These are phyloP conservation scores for Archegozetes longisetosus DNA, from an alignment of 1,140 invertebrate species.

Conservation along the genomic window DNA sequence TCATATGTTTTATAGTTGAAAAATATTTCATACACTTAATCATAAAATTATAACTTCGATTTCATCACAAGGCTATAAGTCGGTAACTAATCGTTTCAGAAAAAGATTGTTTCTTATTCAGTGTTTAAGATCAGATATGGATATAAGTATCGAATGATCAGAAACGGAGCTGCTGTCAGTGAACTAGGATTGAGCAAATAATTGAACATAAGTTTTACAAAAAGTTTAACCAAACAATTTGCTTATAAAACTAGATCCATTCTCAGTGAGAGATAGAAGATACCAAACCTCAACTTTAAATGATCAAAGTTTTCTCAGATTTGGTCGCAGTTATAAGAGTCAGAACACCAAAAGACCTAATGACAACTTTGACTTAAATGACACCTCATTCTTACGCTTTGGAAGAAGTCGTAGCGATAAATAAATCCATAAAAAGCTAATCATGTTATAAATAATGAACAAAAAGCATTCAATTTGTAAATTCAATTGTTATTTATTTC, in stretches of 20 bases:
- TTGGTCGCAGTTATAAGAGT: slow-evolving; percentile 1
- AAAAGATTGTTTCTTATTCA: not conserved
- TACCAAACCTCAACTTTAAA: not conserved
- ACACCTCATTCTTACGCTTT: slow-evolving; percentile 8
- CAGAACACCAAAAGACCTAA: not conserved
- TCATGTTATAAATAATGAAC: not conserved
- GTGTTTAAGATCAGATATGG: too few relatives aligned
- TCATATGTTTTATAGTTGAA: too few relatives aligned
- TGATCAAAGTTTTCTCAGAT: slow-evolving; percentile 10
- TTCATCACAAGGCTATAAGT: too few relatives aligned
- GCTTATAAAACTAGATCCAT: not conserved
- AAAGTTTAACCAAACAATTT: too few relatives aligned
- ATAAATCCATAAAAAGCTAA: not conserved
- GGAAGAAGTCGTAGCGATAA: not conserved
- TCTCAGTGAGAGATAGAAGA: not conserved
- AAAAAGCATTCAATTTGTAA: not conserved
- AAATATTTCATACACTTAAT: too few relatives aligned
- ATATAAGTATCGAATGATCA: too few relatives aligned
- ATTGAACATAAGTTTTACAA: too few relatives aligned
- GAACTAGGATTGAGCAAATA: too few relatives aligned
- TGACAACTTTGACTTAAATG: not conserved
- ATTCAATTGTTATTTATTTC: not conserved
- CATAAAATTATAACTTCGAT: too few relatives aligned
- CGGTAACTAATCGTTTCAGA: too few relatives aligned
- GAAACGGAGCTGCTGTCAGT: too few relatives aligned